Evolutionary conservation across 2,113 vertebrate species (phyloP).

Genomic region (Mus spicilegus): DNA sequence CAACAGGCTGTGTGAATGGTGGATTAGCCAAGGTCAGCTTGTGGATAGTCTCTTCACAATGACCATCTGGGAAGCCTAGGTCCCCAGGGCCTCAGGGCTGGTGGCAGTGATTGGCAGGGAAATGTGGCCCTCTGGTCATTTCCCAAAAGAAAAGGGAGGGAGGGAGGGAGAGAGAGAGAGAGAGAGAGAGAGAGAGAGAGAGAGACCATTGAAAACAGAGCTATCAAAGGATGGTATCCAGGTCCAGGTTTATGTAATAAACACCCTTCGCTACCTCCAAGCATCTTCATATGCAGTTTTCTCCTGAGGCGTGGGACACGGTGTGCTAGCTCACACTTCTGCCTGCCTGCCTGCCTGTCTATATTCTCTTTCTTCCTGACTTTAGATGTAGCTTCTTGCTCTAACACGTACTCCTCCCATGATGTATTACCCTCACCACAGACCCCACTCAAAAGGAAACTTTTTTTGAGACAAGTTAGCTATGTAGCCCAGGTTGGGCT

Average conservation of each 20-base stretch:
- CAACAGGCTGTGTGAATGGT: background rate
- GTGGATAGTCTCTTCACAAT: background rate
- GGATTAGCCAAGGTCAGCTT: background rate
- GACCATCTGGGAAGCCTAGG: background rate
- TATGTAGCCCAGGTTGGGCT: background rate
- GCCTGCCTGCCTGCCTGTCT: background rate
- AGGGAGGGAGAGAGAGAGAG: too few species aligned
- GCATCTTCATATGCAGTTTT: background rate
- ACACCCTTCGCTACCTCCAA: background rate
- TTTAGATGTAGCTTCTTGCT: background rate
- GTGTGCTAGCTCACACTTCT: background rate
- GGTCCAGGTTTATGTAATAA: slow-evolving; percentile 33
- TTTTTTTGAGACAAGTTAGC: background rate
- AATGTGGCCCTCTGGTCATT: background rate
- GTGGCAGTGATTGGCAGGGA: background rate
- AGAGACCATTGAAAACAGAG: background rate
- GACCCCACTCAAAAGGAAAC: background rate
- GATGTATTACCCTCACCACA: background rate
- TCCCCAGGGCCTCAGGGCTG: background rate
- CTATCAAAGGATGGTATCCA: background rate
- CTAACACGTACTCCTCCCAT: background rate
- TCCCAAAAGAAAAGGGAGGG: background rate
- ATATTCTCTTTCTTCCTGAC: background rate
- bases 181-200: too few species aligned
- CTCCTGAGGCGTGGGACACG: background rate